Conservation (phyloP, 2,888 invertebrate species). For the Ethmia dodecea region DNA sequence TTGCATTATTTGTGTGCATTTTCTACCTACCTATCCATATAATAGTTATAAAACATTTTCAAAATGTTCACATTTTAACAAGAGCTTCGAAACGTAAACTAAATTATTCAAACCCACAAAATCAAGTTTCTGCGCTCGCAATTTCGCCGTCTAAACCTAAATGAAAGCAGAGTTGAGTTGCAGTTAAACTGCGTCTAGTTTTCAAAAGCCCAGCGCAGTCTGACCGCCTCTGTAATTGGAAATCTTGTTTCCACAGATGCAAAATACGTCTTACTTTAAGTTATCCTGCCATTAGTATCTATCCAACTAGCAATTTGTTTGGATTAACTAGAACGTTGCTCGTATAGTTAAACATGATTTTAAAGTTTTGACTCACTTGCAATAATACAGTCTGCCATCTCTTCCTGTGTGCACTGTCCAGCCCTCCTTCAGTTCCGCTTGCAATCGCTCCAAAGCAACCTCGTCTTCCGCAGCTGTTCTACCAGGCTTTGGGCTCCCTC, state of each 20-base stretch:
- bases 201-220: constrained; percentile 8
- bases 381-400: constrained; percentile 91
- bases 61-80: no score
- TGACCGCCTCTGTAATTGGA: constrained; percentile 21
- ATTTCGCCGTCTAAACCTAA: no score
- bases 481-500: constrained; percentile 57
- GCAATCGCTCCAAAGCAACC: constrained; percentile 73
- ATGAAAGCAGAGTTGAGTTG: constrained; percentile 2
- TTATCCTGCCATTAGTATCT: neutral
- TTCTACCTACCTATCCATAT: no score
- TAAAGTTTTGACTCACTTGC: constrained; percentile 84
- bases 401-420: constrained; percentile 89
- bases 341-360: no score
- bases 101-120: no score
- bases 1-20: no score
- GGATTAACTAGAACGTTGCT: no score
- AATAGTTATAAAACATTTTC: no score
- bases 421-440: constrained; percentile 81
- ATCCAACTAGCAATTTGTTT: no score
- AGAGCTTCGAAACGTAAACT: no score
- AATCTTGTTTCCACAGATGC: constrained; percentile 19
- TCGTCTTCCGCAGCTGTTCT: constrained; percentile 53
- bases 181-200: constrained; percentile 7
- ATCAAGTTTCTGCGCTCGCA: no score
- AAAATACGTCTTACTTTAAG: constrained; percentile 5